phyloP scores from a whole-genome alignment of 2,888 invertebrate genomes.

The Macrophya alboannulata region DNA sequence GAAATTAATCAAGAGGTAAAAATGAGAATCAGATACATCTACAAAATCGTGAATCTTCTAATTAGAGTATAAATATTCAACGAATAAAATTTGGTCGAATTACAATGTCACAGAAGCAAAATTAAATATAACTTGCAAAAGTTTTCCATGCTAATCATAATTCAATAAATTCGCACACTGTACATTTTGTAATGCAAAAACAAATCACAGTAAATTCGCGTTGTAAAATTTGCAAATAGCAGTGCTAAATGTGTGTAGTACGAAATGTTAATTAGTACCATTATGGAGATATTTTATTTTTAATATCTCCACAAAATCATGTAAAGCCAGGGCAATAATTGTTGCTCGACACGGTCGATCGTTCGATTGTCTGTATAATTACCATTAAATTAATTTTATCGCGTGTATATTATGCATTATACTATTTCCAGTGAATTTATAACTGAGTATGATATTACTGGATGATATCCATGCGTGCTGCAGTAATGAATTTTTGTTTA shows the following conservation, averaged over 20 bases:
- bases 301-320: not conserved
- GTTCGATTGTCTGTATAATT: slow-evolving; percentile 25
- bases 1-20: not conserved
- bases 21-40: not conserved
- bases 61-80: not conserved
- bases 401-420: not conserved
- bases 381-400: not conserved
- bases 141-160: not conserved
- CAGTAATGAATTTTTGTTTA: not conserved
- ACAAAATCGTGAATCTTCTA: not conserved
- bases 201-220: not conserved
- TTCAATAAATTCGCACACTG: not conserved
- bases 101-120: too few relatives aligned
- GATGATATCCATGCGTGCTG: not conserved
- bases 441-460: not conserved
- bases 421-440: not conserved
- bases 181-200: not conserved
- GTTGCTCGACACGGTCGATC: not conserved
- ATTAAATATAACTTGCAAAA: not conserved
- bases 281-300: not conserved
- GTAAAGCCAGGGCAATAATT: slow-evolving; percentile 28
- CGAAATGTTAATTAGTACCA: not conserved
- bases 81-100: not conserved
- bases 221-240: not conserved
- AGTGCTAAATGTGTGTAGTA: not conserved